These are phyloP conservation scores for Rhinolophus sinicus DNA, from an alignment of 2,113 vertebrate genomes.

Conservation along the genomic window DNA sequence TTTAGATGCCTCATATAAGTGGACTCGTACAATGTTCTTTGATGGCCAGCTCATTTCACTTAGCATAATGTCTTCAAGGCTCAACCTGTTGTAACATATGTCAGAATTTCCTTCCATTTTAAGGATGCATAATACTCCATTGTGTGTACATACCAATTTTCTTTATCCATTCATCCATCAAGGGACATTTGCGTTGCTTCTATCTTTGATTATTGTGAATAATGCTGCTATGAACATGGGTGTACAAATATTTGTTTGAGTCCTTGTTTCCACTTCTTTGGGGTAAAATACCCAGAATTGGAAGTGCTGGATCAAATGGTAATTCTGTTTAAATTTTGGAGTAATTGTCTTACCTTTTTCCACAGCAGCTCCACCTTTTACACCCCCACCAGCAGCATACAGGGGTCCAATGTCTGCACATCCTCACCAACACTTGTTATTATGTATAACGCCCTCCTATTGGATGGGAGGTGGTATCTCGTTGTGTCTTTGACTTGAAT, in stretches of 20 bases:
- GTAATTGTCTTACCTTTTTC: neutral
- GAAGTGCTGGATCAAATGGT: neutral
- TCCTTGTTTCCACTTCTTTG: neutral
- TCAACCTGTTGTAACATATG: neutral
- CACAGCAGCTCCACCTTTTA: neutral
- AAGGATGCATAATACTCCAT: neutral
- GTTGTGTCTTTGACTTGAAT: neutral
- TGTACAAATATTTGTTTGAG: neutral
- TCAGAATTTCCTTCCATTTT: neutral
- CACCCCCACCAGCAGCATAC: neutral
- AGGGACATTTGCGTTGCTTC: neutral
- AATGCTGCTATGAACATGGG: neutral
- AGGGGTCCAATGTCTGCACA: neutral
- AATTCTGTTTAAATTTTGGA: neutral
- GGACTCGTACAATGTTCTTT: neutral
- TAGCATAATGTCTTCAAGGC: neutral
- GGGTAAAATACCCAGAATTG: neutral
- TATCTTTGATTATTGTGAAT: neutral
- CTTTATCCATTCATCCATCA: neutral
- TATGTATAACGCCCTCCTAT: neutral
- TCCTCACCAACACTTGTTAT: neutral
- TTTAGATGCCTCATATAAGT: neutral
- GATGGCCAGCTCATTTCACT: neutral
- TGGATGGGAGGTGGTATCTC: neutral
- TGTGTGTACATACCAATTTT: neutral